Evolutionary conservation across 2,888 invertebrate genomes (phyloP).

Genomic region (Caradrina clavipalpis): DNA sequence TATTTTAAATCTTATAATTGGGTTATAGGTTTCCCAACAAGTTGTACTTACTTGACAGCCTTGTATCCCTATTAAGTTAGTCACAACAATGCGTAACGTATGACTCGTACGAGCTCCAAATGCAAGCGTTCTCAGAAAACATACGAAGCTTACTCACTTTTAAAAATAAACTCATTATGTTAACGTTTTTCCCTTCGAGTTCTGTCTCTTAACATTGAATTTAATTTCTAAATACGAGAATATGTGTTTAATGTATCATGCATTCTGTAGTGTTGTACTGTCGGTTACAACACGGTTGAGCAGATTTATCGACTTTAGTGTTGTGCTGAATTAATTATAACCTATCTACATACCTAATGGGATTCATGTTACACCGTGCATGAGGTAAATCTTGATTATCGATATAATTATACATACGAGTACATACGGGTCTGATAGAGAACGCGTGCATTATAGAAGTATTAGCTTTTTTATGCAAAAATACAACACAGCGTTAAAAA

Average conservation of each 20-base stretch:
- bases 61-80: conserved; percentile 36
- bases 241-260: conserved; percentile 20
- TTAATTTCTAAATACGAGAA: conserved; percentile 18
- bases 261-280: conserved; percentile 10
- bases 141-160: conserved; percentile 41
- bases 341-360: neutral
- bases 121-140: conserved; percentile 42
- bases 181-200: conserved; percentile 17
- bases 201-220: conserved; percentile 20
- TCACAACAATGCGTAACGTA: conserved; percentile 59
- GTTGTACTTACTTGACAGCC: neutral
- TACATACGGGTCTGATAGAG: too few relatives aligned
- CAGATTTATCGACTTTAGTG: neutral
- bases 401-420: too few relatives aligned
- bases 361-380: too few relatives aligned
- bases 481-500: too few relatives aligned
- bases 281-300: neutral
- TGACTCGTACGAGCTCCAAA: conserved; percentile 46
- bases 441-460: too few relatives aligned
- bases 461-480: too few relatives aligned
- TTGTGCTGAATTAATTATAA: neutral
- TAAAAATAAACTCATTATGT: conserved; percentile 48
- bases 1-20: too few relatives aligned
- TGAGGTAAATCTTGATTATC: too few relatives aligned
- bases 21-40: neutral